A percentile compares a stretch with the other conserved stretches of the same genome.
phyloP scores from a whole-genome alignment of 2,888 invertebrate genomes.

The Conus canariensis region DNA sequence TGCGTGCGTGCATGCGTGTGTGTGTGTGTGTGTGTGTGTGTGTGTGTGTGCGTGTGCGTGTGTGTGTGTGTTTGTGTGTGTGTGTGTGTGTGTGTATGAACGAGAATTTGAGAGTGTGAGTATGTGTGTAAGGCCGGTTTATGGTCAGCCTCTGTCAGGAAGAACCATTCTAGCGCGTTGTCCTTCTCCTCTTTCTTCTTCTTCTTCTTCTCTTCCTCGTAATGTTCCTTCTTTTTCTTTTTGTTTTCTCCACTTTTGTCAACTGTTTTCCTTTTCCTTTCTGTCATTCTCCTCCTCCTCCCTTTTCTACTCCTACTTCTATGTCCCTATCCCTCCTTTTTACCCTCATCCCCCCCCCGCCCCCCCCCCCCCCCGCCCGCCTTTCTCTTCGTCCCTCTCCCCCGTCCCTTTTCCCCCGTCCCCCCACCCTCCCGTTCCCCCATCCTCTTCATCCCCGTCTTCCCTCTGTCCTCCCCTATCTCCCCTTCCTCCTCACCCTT shows the following conservation, averaged over 20 bases:
- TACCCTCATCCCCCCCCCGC: neutral
- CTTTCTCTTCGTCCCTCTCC: too few species aligned
- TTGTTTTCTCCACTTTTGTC: neutral
- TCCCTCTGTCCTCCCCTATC: too few species aligned
- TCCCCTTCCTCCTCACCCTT: too few species aligned
- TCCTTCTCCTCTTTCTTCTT: neutral
- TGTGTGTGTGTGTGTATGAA: neutral
- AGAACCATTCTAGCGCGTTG: neutral
- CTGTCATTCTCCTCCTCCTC: neutral
- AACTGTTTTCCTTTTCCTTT: neutral
- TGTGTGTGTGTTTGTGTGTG: too few species aligned
- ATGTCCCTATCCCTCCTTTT: neutral
- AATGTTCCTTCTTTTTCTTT: neutral
- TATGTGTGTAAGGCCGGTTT: neutral
- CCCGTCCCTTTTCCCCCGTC: too few species aligned
- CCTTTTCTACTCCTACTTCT: neutral
- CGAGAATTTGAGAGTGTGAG: neutral
- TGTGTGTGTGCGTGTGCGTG: neutral
- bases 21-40: neutral
- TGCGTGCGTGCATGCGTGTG: neutral
- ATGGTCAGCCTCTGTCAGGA: neutral
- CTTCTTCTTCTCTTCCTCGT: neutral
- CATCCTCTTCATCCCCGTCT: too few species aligned
- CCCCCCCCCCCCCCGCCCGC: neutral
- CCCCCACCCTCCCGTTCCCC: too few species aligned